A percentile compares a stretch with the other conserved stretches of the same genome.
phyloP scores from a whole-genome alignment of 2,888 invertebrate genomes.

The Poecilobothrus nobilitatus region DNA sequence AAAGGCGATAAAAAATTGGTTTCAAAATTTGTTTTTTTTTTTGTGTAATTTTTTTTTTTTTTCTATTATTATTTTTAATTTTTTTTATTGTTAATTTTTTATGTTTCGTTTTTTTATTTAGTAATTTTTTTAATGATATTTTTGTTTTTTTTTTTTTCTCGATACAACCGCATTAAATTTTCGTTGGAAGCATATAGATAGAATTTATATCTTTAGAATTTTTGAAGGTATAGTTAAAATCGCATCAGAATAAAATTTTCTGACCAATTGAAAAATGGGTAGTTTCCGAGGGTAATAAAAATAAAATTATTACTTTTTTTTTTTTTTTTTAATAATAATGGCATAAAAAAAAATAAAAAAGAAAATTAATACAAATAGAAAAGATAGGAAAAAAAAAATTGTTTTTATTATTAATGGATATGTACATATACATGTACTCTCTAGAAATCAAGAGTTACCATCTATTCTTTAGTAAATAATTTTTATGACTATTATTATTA shows the following conservation, averaged over 20 bases:
- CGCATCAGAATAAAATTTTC: neutral
- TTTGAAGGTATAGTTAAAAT: neutral
- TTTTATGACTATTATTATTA: too few relatives aligned
- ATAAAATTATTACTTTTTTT: neutral
- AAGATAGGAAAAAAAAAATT: neutral
- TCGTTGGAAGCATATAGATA: neutral
- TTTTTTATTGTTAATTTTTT: neutral
- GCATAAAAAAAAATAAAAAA: neutral
- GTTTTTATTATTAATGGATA: neutral
- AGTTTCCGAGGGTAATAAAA: conserved; percentile 4
- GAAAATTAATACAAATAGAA: neutral
- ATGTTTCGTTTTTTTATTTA: too few relatives aligned
- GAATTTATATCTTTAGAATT: neutral
- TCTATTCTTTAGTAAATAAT: too few relatives aligned
- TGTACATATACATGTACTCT: too few relatives aligned
- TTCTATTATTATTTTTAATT: neutral
- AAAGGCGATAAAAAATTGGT: neutral
- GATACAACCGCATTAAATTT: neutral
- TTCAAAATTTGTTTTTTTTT: neutral
- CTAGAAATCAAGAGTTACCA: too few relatives aligned
- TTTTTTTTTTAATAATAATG: neutral
- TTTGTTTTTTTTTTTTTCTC: neutral
- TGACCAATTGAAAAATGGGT: neutral
- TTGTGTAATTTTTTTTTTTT: neutral
- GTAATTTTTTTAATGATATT: too few relatives aligned